Evolutionary conservation across 2,888 invertebrate genomes (phyloP).

Genomic region (Nephrotoma appendiculata): DNA sequence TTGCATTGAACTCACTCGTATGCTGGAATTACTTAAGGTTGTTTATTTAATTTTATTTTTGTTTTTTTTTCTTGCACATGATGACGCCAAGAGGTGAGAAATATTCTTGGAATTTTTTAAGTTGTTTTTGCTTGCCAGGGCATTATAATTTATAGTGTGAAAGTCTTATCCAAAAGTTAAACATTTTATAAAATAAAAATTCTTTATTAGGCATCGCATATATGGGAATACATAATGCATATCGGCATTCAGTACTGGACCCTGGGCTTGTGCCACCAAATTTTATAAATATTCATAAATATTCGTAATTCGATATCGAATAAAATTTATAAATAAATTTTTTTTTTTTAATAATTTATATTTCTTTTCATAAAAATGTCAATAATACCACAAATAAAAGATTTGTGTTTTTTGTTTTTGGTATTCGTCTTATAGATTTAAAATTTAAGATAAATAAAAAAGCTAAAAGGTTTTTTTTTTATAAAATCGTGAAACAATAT

Average conservation of each 20-base stretch:
- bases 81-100: background rate
- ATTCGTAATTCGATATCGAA: background rate
- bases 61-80: background rate
- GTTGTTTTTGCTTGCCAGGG: background rate
- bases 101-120: background rate
- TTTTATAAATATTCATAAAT: background rate
- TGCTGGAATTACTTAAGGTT: background rate
- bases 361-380: background rate
- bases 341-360: background rate
- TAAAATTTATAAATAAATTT: background rate
- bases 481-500: background rate
- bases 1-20: background rate
- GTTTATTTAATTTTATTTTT: background rate
- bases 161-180: background rate
- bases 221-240: background rate
- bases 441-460: background rate
- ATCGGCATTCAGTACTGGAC: background rate
- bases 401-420: background rate
- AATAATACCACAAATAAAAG: background rate
- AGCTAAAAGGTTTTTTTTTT: background rate
- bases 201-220: background rate
- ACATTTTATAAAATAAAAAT: background rate
- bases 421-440: background rate
- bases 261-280: background rate
- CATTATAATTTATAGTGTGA: background rate